phyloP scores from a whole-genome alignment of 2,888 invertebrate species.

The Scaptomyza flava region DNA sequence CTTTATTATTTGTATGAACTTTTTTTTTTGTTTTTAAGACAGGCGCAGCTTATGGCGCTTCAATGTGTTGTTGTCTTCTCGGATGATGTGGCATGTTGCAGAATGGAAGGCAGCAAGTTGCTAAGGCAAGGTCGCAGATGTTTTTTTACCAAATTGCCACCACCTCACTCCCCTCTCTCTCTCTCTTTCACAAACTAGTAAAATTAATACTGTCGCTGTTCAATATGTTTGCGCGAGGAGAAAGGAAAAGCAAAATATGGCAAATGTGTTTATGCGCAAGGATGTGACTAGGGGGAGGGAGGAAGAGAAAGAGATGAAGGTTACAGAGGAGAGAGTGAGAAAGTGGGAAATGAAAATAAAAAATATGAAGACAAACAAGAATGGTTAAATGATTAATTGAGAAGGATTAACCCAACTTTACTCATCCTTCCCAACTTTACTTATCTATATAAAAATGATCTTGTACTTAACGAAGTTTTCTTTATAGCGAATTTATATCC shows the following conservation, averaged over 20 bases:
- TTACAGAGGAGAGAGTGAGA: too few species aligned
- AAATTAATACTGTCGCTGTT: constrained; percentile 51
- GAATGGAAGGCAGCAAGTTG: constrained; percentile 43
- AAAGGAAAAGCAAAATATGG: constrained; percentile 41
- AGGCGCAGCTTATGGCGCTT: constrained; percentile 64
- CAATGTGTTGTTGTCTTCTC: constrained; percentile 64
- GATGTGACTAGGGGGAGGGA: constrained; percentile 40
- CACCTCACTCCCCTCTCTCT: constrained; percentile 1
- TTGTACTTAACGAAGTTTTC: too few species aligned
- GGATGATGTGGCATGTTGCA: constrained; percentile 60
- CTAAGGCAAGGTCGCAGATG: constrained; percentile 58
- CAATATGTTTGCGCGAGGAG: constrained; percentile 65
- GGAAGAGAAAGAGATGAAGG: background rate
- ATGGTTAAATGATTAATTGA: background rate
- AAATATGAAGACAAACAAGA: background rate
- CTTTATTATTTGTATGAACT: constrained; percentile 77
- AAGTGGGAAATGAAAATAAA: background rate
- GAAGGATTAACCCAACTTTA: background rate
- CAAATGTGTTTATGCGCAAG: constrained; percentile 77
- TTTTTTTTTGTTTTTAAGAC: constrained; percentile 43
- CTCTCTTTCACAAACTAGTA: constrained; percentile 15
- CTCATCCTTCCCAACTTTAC: too few species aligned
- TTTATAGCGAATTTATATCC: too few species aligned
- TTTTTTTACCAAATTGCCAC: constrained; percentile 64
- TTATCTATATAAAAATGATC: too few species aligned